phyloP scores from a whole-genome alignment of 2,797 vertebrate genomes.

The Momotus momota region DNA sequence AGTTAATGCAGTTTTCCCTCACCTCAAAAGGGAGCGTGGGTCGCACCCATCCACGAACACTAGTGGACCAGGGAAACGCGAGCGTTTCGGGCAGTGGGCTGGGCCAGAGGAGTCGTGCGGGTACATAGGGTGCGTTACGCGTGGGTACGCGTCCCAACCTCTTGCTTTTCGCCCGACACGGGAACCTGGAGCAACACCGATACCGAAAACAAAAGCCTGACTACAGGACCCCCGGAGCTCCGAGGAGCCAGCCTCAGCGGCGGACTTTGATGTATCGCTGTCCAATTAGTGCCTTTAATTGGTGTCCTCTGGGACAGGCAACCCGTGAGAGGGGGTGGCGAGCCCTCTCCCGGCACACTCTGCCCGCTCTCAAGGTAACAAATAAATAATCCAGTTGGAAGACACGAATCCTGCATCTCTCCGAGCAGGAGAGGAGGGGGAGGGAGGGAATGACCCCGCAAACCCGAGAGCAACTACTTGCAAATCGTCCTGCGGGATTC shows the following conservation, averaged over 20 bases:
- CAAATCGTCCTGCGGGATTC: background rate
- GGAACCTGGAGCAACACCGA: background rate
- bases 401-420: background rate
- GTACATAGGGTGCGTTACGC: no score
- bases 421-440: no score
- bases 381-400: constrained; percentile 31
- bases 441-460: fast-evolving
- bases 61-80: background rate
- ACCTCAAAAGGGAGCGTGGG: background rate
- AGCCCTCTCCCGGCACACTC: constrained; percentile 43
- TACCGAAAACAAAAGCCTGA: constrained; percentile 78
- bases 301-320: constrained; percentile 79
- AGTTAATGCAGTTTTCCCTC: fast-evolving
- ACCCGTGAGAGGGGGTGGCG: constrained; percentile 56
- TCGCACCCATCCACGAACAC: fast-evolving
- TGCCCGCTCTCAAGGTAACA: constrained; percentile 63
- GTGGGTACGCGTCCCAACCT: background rate
- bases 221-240: constrained; percentile 64
- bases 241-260: constrained; percentile 69
- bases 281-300: constrained; percentile 87
- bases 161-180: background rate
- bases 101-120: background rate
- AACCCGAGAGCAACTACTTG: background rate
- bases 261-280: constrained; percentile 83
- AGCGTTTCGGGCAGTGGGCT: background rate